Evolutionary conservation across 2,888 invertebrate species (phyloP), one percentile per base, ranked within the genome.

Genomic region (Steinernema carpocapsae): DNA sequence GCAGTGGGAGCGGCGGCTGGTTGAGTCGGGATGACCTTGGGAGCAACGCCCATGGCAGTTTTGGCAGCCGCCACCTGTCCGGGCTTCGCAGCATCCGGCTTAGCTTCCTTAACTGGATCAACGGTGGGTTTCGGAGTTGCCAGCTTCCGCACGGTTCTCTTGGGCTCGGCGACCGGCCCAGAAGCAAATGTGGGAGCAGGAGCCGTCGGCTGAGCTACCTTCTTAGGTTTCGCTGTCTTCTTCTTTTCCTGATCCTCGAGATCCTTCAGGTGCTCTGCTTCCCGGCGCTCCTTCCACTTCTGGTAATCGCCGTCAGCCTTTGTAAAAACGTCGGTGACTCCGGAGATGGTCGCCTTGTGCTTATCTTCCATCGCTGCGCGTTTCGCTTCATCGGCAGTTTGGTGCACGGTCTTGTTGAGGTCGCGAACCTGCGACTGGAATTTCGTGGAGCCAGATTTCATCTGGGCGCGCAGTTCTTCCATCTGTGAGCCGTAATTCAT

Each of bases 401-500:
- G 52, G 56, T 76, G 52, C 52, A 82, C 78, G 24, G 82, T 81
- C 70, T 83, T 80, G 71, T 78, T 82, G 12, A 82, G 73, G 56
- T 79, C 76, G 45, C 74, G 82, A 73, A 81, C 80, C 56, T 84
- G 79, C 10, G 71, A 79, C 74, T 84, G 84, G 43, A 86, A 74
- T 51, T 82, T 76, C 7, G 72, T 77, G 3, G 79, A 77, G n/a
- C 84, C 84, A 42, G 78, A 76, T 71, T 84, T 84, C 83, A 86
- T 86, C 74, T 86, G 80, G 37, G 80, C 80, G 12, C 86, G 79
- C n/a, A 86, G 78, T 74, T 86, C 86, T 52, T 81, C 80, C 82
- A 86, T 82, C 83, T 86, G 76, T 73, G 77, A 71, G 14, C 32
- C 10, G 43, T 22, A 10, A 12, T 37, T 7, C 14, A 48, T 42